Evolutionary conservation across 2,888 invertebrate genomes (phyloP), one percentile per base, ranked within the genome.

Genomic region (Drosophila rubida): DNA sequence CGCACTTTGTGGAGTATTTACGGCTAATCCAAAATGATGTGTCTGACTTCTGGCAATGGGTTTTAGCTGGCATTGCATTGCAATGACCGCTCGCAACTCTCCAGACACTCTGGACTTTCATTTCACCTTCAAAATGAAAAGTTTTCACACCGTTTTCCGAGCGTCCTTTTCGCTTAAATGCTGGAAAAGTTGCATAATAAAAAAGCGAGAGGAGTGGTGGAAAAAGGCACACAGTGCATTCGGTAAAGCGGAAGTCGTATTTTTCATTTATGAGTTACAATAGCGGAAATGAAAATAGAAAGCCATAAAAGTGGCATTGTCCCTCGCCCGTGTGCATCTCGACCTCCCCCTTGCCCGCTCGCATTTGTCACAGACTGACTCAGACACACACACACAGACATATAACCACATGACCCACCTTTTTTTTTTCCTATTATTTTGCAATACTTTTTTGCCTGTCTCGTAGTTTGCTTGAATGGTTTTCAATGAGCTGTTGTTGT

Each of bases 221-320:
- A 49, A 11, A 25, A 27, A 14, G 19, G 19, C 3, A 3, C 19
- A 19, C 19, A 3, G 3, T 27, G 30, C 19, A 61, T 55, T 53
- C 41, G 55, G 23, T 45, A 64, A 67, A 25, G 50, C 74, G 75
- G 79, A 82, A 85, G 80, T 79, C 80, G 59, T 77, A 80, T 79
- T 63, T 87, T 82, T 72, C 77, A 79, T 85, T 77, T 82, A 82
- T 84, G 82, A 75, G 65, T 67, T 60, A 80, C 75, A 71, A 72
- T 59, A 73, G 76, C 80, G 86, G 88, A 87, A 88, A 86, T 86
- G 87, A 80, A 88, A 86, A 80, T 82, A 74, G 77, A 78, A 86
- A 80, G 61, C 82, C 88, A 79, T 80, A 83, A 75, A 84, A 80
- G 61, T 80, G 70, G 30, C 68, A 54, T 46, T 19, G 23, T 53